Conservation (phyloP, 2,888 invertebrate genomes). For the Cactoblastis cactorum region DNA sequence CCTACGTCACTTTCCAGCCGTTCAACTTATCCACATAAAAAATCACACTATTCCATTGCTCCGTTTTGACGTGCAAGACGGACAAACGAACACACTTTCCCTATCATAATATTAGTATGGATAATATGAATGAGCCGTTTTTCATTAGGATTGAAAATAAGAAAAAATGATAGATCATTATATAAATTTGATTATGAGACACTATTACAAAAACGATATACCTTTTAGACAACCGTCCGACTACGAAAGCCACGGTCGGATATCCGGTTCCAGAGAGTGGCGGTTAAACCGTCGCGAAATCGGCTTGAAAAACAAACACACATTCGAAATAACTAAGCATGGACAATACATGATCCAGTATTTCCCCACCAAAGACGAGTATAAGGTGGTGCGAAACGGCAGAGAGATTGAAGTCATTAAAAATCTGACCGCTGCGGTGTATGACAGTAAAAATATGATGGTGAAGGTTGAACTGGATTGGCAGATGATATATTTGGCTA, state of each 20-base stretch:
- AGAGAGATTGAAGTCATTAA: slow-evolving; percentile 41
- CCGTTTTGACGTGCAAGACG: no score
- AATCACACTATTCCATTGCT: no score
- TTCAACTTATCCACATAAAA: no score
- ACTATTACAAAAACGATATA: background rate
- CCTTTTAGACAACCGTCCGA: slow-evolving; percentile 71
- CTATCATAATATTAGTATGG: no score
- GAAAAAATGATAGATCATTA: no score
- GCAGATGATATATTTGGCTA: slow-evolving; percentile 92
- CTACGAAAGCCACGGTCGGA: slow-evolving; percentile 85
- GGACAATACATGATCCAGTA: slow-evolving; percentile 68
- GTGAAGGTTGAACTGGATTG: slow-evolving; percentile 95
- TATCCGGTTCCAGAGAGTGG: slow-evolving; percentile 92
- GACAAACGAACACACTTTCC: no score
- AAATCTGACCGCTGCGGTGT: slow-evolving; percentile 86
- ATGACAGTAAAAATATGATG: slow-evolving; percentile 80
- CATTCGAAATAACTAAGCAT: slow-evolving; percentile 47
- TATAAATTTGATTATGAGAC: background rate
- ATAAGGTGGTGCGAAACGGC: slow-evolving; percentile 58
- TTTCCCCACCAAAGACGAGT: slow-evolving; percentile 76
- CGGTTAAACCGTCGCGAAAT: slow-evolving; percentile 87
- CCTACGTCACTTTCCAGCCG: no score
- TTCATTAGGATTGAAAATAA: no score
- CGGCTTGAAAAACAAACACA: slow-evolving; percentile 35
- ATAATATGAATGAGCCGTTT: no score